Percentiles rank a stretch among this genome's conserved stretches.
Conservation (phyloP, 2,888 invertebrate genomes). For the Tridacna gigas region DNA sequence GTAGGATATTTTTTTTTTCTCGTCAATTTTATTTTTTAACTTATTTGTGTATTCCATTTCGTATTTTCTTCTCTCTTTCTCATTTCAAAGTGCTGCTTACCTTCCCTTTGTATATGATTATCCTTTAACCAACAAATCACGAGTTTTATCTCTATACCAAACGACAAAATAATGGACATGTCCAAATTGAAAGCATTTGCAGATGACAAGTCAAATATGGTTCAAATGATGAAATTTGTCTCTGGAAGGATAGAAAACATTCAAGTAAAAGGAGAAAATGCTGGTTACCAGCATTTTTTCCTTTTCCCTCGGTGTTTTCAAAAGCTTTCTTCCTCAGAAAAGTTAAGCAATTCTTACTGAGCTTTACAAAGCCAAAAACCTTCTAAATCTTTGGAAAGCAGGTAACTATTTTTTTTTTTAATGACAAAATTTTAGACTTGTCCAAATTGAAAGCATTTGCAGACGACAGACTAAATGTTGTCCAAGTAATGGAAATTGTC, state of each 20-base stretch:
- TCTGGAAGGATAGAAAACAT: background rate
- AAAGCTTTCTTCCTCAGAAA: background rate
- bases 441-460: too few relatives aligned
- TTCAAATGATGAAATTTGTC: background rate
- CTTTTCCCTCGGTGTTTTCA: background rate
- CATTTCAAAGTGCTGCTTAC: slow-evolving; percentile 23
- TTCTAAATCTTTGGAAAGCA: too few relatives aligned
- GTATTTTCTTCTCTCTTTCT: background rate
- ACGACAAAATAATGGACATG: background rate
- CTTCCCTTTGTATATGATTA: background rate
- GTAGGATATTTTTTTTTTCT: background rate
- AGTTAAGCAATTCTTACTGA: too few relatives aligned
- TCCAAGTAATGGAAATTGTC: too few relatives aligned
- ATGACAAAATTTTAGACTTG: too few relatives aligned
- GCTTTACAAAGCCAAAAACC: too few relatives aligned
- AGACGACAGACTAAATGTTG: too few relatives aligned
- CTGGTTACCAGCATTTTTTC: background rate
- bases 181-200: background rate
- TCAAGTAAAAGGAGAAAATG: background rate
- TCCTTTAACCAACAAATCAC: background rate
- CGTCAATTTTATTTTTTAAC: too few relatives aligned
- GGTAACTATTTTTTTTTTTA: too few relatives aligned
- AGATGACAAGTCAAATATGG: background rate
- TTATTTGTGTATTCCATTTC: background rate
- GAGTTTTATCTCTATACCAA: background rate